Base-by-base conservation (phyloP, 2,888 invertebrate species). In the Agonopterix alstromeriana region DNA sequence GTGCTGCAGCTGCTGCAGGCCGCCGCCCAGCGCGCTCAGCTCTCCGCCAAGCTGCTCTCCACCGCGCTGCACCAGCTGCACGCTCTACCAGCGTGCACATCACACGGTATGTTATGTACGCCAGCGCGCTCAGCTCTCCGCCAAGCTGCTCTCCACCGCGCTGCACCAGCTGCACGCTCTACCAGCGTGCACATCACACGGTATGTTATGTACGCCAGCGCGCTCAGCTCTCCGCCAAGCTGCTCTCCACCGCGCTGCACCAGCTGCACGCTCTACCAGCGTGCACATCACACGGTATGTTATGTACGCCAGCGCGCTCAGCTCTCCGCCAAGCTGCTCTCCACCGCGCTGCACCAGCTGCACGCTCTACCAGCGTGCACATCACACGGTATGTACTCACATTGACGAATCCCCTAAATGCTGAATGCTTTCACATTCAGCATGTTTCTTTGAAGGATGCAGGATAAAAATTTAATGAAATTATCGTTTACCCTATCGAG, bases 101-200 rank as follows among this genome's bases (percentile, higher is more conserved):
- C 80, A 0, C 75, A 75, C 36, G 85, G 85, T 82, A 3, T 17
- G 17, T 17, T 17, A 17, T 17, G 14, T 14, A 14, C 14, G 1
- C 2, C 57, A 56, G 17, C 63, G 70, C 8, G 63, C 66, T 35
- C 73, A 62, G 35, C 60, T 62, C 36, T 75, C 75, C 63, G 63
- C 61, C 56, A 85, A 85, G 65, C 66, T 78, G 58, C 71, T 79
- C 2, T 74, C 73, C 51, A 78, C 77, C 10, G 67, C 69, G 10
- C 52, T 52, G 3, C 81, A 82, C 46, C 82, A 81, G 60, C 71
- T 82, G 57, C 68, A 73, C 35, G 70, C 67, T 50, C 64, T 80
- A 48, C 75, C 77, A 45, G 57, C 77, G 8, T 77, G 79, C 75
- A 77, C 80, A 5, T 65, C 80, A 0, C 75, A 75, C 36, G 85